A percentile compares a stretch with the other conserved stretches of the same genome.
These are phyloP conservation scores for Mus musculus DNA, from an alignment of 2,113 vertebrate species.

Conservation along the genomic window DNA sequence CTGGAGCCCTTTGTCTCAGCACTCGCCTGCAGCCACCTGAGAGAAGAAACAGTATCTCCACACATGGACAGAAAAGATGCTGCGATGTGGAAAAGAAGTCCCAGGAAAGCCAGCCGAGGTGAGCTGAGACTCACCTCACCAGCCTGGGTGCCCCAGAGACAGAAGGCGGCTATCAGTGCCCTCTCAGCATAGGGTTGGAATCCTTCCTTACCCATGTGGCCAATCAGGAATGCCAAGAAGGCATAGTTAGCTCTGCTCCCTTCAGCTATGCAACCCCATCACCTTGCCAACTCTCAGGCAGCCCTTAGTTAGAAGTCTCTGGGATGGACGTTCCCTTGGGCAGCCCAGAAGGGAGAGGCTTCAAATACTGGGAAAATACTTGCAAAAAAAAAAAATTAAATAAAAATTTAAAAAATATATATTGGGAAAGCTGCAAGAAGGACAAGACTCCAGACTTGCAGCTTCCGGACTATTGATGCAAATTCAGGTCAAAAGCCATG, in stretches of 20 bases:
- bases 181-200: not conserved
- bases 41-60: slow-evolving; percentile 27
- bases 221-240: slow-evolving; percentile 30
- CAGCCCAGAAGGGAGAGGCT: slow-evolving; percentile 7
- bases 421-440: slow-evolving; percentile 47
- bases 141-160: slow-evolving; percentile 48
- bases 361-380: not conserved
- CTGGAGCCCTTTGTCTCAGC: slow-evolving; percentile 52
- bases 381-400: not conserved
- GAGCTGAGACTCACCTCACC: slow-evolving; percentile 33
- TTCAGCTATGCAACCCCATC: not conserved
- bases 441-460: not conserved
- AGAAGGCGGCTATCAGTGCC: not conserved
- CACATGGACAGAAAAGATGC: not conserved
- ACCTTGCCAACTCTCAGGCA: not conserved
- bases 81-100: not conserved
- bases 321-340: not conserved
- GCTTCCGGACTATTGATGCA: slow-evolving; percentile 60
- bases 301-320: slow-evolving; percentile 49
- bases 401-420: not conserved
- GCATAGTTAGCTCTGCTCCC: slow-evolving; percentile 5
- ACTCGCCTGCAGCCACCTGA: slow-evolving; percentile 55
- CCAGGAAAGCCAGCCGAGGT: not conserved
- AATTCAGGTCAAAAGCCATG: slow-evolving; percentile 71
- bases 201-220: not conserved